These are phyloP conservation scores for Takifugu bimaculatus DNA, from an alignment of 2,113 vertebrate genomes.

Conservation along the genomic window DNA sequence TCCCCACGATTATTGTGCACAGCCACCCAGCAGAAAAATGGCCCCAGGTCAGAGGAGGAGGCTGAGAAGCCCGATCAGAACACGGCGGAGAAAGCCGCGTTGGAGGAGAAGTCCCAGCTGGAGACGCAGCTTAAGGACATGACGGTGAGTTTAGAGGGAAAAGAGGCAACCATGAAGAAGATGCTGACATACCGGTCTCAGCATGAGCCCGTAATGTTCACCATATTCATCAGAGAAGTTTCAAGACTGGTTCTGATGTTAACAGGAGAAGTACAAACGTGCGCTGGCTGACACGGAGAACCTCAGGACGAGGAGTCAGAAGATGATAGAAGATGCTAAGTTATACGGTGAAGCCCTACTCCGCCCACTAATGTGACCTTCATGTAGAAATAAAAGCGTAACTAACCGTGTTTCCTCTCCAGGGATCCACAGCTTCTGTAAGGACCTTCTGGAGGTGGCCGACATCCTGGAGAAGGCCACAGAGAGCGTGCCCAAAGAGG, in stretches of 20 bases:
- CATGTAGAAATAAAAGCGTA: neutral
- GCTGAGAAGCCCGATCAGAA: constrained; percentile 72
- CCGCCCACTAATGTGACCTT: neutral
- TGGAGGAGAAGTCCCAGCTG: constrained; percentile 84
- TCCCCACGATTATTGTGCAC: constrained; percentile 82
- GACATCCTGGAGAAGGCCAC: constrained; percentile 96
- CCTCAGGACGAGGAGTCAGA: constrained; percentile 86
- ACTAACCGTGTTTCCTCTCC: neutral
- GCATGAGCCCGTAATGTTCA: neutral
- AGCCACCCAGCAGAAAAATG: constrained; percentile 83
- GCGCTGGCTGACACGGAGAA: constrained; percentile 95
- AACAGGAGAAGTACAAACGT: constrained; percentile 93
- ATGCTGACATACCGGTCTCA: neutral
- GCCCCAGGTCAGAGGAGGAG: constrained; percentile 80
- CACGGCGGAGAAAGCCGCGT: constrained; percentile 70
- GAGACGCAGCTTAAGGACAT: constrained; percentile 89
- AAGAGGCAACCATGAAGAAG: neutral
- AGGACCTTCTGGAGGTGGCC: constrained; percentile 94
- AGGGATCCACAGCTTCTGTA: constrained; percentile 98
- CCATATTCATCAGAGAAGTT: neutral
- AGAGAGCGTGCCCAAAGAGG: constrained; percentile 87
- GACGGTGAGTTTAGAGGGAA: constrained; percentile 69
- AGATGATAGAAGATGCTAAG: constrained; percentile 91
- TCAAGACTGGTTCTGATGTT: neutral
- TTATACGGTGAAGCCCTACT: constrained; percentile 79